These are phyloP conservation scores for Aselliscus stoliczkanus DNA, from an alignment of 2,797 vertebrate species.

Conservation along the genomic window DNA sequence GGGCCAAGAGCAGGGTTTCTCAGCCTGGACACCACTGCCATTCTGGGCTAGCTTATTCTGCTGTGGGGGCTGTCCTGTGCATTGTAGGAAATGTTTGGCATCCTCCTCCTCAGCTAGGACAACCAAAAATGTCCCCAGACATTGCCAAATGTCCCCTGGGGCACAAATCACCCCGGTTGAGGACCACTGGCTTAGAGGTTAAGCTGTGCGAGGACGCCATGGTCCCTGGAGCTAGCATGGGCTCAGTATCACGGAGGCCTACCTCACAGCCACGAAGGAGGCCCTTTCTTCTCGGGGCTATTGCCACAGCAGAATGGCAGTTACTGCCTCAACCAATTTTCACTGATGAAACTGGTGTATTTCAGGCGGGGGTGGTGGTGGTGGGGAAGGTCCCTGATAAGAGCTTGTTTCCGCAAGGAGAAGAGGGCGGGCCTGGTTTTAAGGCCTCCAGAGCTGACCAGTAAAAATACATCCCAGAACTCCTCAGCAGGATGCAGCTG, in stretches of 20 bases:
- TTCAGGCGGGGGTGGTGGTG: neutral
- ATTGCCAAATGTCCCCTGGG: neutral
- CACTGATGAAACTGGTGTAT: no score
- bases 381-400: no score
- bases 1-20: neutral
- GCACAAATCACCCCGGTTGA: rapidly evolving
- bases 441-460: no score
- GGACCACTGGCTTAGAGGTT: neutral
- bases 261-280: neutral
- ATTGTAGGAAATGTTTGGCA: neutral
- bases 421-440: no score
- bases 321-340: neutral
- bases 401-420: no score
- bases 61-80: neutral
- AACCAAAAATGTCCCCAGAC: neutral
- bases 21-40: rapidly evolving
- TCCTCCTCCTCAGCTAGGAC: neutral
- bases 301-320: rapidly evolving
- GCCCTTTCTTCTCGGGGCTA: neutral
- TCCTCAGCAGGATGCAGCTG: neutral
- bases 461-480: no score
- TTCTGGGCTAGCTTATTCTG: neutral
- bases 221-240: neutral
- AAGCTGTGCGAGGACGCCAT: neutral
- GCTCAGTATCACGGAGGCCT: neutral